Evolutionary conservation across 2,888 invertebrate genomes (phyloP).

Genomic region (Belgica antarctica): DNA sequence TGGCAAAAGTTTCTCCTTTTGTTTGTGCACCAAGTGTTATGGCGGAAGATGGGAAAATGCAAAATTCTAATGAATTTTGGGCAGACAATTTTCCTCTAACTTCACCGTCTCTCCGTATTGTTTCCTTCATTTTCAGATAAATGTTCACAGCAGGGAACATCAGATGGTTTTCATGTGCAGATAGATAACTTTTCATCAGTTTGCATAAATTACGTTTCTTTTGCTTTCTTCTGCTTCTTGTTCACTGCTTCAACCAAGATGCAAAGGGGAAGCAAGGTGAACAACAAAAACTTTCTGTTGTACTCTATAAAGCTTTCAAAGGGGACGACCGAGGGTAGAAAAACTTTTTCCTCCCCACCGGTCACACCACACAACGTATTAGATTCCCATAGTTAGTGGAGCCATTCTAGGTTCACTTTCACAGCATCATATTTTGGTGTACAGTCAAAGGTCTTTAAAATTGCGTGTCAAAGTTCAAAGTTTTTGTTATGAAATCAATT

Average conservation of each 20-base stretch:
- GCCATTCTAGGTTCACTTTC: background rate
- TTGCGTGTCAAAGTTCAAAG: no score
- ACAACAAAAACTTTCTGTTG: slow-evolving; percentile 12
- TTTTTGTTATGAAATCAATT: no score
- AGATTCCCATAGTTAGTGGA: slow-evolving; percentile 11
- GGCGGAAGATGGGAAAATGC: slow-evolving; percentile 17
- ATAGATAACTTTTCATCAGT: slow-evolving; percentile 44
- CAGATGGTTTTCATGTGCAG: slow-evolving; percentile 44
- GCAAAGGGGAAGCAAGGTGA: background rate
- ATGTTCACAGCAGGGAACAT: slow-evolving; percentile 42
- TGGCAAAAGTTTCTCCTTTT: slow-evolving; percentile 5
- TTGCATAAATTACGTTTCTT: slow-evolving; percentile 41
- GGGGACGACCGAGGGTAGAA: background rate
- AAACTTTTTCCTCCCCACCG: slow-evolving; percentile 26
- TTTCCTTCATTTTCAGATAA: slow-evolving; percentile 17
- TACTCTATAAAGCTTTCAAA: slow-evolving; percentile 8
- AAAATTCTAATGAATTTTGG: slow-evolving; percentile 42
- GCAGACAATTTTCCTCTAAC: slow-evolving; percentile 20
- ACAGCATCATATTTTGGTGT: background rate
- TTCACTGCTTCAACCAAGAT: background rate
- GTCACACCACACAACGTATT: background rate
- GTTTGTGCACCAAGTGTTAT: background rate
- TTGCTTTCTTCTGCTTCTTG: no score
- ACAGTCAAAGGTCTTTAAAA: no score
- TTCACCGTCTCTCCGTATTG: background rate